These are phyloP conservation scores for Nyctibius grandis DNA, from an alignment of 2,797 vertebrate genomes.

Conservation along the genomic window DNA sequence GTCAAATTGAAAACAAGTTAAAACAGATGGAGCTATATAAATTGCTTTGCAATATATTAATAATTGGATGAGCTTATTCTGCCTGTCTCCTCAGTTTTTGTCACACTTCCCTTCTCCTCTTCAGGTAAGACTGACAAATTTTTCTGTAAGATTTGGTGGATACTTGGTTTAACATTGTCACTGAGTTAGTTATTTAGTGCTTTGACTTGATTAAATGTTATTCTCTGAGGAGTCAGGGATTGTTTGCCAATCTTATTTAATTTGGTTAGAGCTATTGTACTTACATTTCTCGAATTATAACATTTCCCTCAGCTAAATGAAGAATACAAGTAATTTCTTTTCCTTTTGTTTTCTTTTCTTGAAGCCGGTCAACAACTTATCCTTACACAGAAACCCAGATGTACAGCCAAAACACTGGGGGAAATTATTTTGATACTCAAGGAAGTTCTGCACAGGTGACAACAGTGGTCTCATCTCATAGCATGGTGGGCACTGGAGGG, in stretches of 20 bases:
- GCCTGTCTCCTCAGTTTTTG: not conserved
- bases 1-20: not conserved
- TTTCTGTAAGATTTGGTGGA: not conserved
- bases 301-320: not conserved
- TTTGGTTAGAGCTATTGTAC: not conserved
- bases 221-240: not conserved
- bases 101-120: not conserved
- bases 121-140: not conserved
- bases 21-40: not conserved
- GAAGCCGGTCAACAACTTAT: slow-evolving; percentile 83
- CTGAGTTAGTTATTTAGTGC: not conserved
- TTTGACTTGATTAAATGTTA: not conserved
- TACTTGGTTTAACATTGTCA: not conserved
- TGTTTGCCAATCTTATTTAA: not conserved
- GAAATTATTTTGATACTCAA: slow-evolving; percentile 84
- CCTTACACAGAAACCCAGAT: slow-evolving; percentile 84
- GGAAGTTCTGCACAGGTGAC: slow-evolving; percentile 83
- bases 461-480: slow-evolving; percentile 82
- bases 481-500: slow-evolving; percentile 82
- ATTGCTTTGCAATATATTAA: not conserved
- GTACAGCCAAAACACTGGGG: slow-evolving; percentile 85
- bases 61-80: not conserved
- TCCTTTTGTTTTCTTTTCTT: slow-evolving; percentile 57
- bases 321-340: slow-evolving; percentile 35
- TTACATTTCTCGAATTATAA: not conserved